These are phyloP conservation scores for Sarcophaga carnaria DNA, from an alignment of 2,888 invertebrate species.

Conservation along the genomic window DNA sequence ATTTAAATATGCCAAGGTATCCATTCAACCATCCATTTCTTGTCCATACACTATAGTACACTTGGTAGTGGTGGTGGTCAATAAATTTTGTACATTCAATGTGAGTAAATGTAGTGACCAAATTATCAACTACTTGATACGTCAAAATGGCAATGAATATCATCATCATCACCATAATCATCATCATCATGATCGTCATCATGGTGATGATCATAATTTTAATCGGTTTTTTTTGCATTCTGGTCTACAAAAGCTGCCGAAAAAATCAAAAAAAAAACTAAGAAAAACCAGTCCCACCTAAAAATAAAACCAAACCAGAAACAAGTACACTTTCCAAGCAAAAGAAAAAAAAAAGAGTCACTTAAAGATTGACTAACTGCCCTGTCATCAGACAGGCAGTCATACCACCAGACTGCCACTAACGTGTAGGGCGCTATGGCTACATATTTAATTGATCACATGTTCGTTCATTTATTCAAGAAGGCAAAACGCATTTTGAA, in stretches of 20 bases:
- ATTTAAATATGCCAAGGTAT: conserved; percentile 68
- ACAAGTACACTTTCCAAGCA: conserved; percentile 22
- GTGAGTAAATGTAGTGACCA: conserved; percentile 36
- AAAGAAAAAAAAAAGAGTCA: conserved; percentile 41
- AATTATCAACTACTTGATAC: conserved; percentile 25
- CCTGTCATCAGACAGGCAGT: background rate
- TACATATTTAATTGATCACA: conserved; percentile 40
- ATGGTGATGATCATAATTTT: conserved; percentile 24
- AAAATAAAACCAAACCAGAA: conserved; percentile 38
- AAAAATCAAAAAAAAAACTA: background rate
- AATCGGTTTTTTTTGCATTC: conserved; percentile 16
- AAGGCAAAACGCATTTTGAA: conserved; percentile 48
- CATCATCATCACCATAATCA: conserved; percentile 7
- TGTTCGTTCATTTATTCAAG: background rate
- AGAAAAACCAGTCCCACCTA: conserved; percentile 13
- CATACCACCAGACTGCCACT: background rate
- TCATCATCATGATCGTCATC: conserved; percentile 27
- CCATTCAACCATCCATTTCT: conserved; percentile 54
- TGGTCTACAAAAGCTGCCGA: conserved; percentile 3
- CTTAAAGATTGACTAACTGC: conserved; percentile 12
- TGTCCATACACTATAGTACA: background rate
- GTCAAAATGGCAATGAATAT: conserved; percentile 8
- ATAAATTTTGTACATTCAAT: conserved; percentile 48
- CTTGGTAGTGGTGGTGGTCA: background rate
- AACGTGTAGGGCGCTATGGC: background rate